Conservation (phyloP, 2,113 vertebrate genomes). For the Barnardius zonarius region DNA sequence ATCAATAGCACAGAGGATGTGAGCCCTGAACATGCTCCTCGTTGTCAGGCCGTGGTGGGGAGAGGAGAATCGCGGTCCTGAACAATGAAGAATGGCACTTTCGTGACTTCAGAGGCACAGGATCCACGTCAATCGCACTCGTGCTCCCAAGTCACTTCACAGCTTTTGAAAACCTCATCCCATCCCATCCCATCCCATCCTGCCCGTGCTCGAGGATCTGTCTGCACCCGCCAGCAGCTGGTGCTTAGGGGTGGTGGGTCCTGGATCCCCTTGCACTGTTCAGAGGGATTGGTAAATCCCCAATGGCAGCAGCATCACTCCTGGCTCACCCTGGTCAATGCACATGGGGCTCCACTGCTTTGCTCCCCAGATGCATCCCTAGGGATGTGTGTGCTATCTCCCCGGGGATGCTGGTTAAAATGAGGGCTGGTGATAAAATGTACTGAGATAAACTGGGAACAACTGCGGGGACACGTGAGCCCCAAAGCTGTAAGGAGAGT, state of each 20-base stretch:
- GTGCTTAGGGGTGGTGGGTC: fast-evolving
- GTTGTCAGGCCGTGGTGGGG: not conserved
- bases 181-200: not conserved
- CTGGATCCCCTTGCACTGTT: fast-evolving
- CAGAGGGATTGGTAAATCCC: not conserved
- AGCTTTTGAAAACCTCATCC: not conserved
- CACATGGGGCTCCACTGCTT: fast-evolving
- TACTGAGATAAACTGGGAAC: not conserved
- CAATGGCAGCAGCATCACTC: fast-evolving
- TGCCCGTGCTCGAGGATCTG: fast-evolving
- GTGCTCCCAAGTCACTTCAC: not conserved
- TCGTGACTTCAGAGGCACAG: not conserved
- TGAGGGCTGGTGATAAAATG: not conserved
- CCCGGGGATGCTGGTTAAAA: fast-evolving
- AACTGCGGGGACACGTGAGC: not conserved
- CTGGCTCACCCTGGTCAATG: fast-evolving
- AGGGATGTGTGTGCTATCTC: not conserved
- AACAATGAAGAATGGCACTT: not conserved
- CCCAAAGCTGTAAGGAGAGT: not conserved
- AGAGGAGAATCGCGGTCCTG: not conserved
- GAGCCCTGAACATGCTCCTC: not conserved
- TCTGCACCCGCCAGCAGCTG: not conserved
- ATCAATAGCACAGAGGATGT: slow-evolving; percentile 47
- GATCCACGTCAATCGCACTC: not conserved
- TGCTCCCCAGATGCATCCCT: not conserved